Evolutionary conservation across 2,797 vertebrate species (phyloP), one percentile per base, ranked within the genome.

Genomic region (Hydrolagus colliei): DNA sequence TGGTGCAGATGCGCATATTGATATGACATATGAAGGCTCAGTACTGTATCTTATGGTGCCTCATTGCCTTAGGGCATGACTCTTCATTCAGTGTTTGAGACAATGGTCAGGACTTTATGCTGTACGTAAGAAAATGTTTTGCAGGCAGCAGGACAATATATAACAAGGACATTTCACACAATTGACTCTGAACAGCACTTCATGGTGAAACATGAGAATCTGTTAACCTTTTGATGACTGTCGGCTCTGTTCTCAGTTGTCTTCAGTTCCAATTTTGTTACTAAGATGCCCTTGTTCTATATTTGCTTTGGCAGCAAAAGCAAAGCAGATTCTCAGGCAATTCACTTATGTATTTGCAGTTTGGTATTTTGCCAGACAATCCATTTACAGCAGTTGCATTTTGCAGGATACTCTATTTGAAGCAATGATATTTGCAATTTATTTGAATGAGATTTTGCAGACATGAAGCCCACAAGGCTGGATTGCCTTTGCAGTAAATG

Each of bases 1-100:
- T 92, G 93, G 91, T 90, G 88, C 87, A 92, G 90, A 92, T 91
- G 89, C 92, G 89, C 87, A 88, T 91, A 88, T 90, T 92, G 91
- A 92, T 92, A 91, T 89, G 91, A 93, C 91, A 91, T 88, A 89
- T 88, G 91, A 92, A 90, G 61, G 68, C 41, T 0, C 76, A 88
- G 87, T n/a, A 41, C 3, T 92, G 89, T 91, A 87, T 88, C 86
- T 91, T 89, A 89, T 0, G 88, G 88, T 89, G 86, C 88, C 88
- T 88, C 41, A 86, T 14, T 78, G 90, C 92, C 92, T 87, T 80
- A 85, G 92, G 93, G 90, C 91, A 90, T 84, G 85, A 90, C 67
- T 88, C 86, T 59, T 4, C 13, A 84, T 88, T 88, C 88, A 88
- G 0, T 52, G 88, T 71, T 0, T 80, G 86, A 90, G 86, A 61